phyloP scores from a whole-genome alignment of 1,140 invertebrate genomes.

The Ptiloglossa arizonensis region DNA sequence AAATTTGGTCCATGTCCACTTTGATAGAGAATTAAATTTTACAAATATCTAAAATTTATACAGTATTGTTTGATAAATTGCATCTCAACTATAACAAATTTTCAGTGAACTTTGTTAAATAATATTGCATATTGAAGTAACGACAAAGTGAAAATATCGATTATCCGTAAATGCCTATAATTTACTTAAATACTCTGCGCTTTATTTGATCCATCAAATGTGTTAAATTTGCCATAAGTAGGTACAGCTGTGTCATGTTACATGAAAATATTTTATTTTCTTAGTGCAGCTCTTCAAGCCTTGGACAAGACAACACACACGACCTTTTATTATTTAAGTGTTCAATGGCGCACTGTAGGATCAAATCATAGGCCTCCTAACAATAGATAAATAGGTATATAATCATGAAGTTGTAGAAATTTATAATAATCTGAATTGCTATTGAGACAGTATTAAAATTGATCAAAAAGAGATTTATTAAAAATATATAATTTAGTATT shows the following conservation, averaged over 20 bases:
- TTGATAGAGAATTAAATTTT: slow-evolving; percentile 4
- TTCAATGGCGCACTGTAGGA: slow-evolving; percentile 50
- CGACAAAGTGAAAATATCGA: slow-evolving; percentile 16
- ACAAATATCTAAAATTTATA: slow-evolving; percentile 10
- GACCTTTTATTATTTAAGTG: slow-evolving; percentile 38
- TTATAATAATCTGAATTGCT: slow-evolving; percentile 36
- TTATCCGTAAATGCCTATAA: slow-evolving; percentile 19
- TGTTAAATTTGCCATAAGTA: slow-evolving; percentile 53
- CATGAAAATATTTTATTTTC: slow-evolving; percentile 57
- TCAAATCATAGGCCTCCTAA: slow-evolving; percentile 69
- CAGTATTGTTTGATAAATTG: background rate
- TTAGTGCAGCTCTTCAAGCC: slow-evolving; percentile 47
- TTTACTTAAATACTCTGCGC: background rate
- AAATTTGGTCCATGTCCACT: slow-evolving; percentile 41
- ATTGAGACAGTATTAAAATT: background rate
- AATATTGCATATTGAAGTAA: background rate
- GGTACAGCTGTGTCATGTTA: slow-evolving; percentile 44
- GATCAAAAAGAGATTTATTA: background rate
- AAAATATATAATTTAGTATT: background rate
- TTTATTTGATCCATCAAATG: slow-evolving; percentile 11
- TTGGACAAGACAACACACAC: slow-evolving; percentile 45
- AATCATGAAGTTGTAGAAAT: slow-evolving; percentile 57
- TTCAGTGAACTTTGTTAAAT: background rate
- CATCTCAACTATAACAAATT: slow-evolving; percentile 7
- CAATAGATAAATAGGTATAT: slow-evolving; percentile 64